Percentiles rank a stretch among this genome's conserved stretches.
Conservation (phyloP, 2,797 vertebrate species). For the Halcyon leucocephala region DNA sequence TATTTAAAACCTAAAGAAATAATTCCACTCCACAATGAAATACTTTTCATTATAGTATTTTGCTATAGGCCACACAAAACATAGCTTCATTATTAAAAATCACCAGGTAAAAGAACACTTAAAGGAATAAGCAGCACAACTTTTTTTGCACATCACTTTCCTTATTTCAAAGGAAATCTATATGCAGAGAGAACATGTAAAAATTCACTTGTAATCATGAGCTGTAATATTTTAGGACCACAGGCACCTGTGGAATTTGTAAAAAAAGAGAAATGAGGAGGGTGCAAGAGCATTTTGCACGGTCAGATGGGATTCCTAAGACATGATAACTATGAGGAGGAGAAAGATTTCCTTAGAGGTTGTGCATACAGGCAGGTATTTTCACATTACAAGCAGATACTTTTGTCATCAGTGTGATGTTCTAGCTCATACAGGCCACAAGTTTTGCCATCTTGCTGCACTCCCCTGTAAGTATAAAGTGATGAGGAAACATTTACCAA, state of each 20-base stretch:
- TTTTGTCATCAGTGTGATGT: background rate
- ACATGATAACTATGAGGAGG: background rate
- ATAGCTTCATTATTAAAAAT: background rate
- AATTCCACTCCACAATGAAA: background rate
- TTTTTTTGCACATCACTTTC: background rate
- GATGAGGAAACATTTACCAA: background rate
- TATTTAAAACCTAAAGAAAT: slow-evolving; percentile 4
- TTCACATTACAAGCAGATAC: accelerated
- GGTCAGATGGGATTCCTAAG: background rate
- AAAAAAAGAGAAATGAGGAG: background rate
- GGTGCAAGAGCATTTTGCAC: background rate
- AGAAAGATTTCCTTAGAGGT: background rate
- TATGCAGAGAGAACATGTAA: accelerated
- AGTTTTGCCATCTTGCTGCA: background rate
- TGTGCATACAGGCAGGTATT: background rate
- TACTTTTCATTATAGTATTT: background rate
- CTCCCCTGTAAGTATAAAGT: background rate
- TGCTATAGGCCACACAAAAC: background rate
- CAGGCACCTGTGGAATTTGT: background rate
- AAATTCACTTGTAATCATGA: background rate
- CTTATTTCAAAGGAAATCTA: background rate
- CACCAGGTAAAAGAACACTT: background rate
- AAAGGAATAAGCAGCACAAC: background rate
- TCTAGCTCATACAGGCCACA: background rate
- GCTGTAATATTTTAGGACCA: background rate